Base-by-base conservation (phyloP, 1,140 invertebrate species). In the Meloidogyne exigua region DNA sequence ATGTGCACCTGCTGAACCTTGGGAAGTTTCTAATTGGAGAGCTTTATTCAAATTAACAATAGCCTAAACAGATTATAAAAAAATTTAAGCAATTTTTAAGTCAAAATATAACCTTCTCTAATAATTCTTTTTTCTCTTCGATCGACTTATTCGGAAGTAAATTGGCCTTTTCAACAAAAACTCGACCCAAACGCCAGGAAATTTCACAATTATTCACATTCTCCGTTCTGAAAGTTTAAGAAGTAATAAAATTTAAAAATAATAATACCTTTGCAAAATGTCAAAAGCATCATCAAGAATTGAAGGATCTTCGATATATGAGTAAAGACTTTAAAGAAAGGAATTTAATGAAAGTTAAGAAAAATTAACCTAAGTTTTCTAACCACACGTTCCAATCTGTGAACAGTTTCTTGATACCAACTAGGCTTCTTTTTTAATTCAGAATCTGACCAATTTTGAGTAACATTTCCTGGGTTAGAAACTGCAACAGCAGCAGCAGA, bases 31-130 rank as follows among this genome's bases (percentile, higher is more conserved):
- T 12, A 84, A 28, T 39, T 83, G 72, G 11, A 83, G 72, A 15
- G 81, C 81, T 44, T 84, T 84, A 44, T 84, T 76, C 44, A 81
- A 85, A 68, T 84, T 69, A 12, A 32, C 67, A 12, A 75, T 75
- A n/a, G 74, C 74, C 68, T 68, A 75, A 75, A 66, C 39, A 63
- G 3, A 75, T 1, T 7, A 15, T 1, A 13, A 63, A 15, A 26
- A 32, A 64, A 11, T 70, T 72, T 0, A 81, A 79, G 65, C 65
- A 72, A 1, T 81, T 64, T n/a, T 4, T 21, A 26, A 69, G 23
- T 23, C 13, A 70, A 25, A 15, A 7, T 32, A 23, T n/a, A 12
- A 71, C 69, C n/a, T 71, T 71, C 2, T 23, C 18, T 44, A 71
- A 44, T 25, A 28, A 71, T 71, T 71, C 69, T 9, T 57, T 26